phyloP scores from a whole-genome alignment of 1,140 invertebrate species.

The Maconellicoccus hirsutus region DNA sequence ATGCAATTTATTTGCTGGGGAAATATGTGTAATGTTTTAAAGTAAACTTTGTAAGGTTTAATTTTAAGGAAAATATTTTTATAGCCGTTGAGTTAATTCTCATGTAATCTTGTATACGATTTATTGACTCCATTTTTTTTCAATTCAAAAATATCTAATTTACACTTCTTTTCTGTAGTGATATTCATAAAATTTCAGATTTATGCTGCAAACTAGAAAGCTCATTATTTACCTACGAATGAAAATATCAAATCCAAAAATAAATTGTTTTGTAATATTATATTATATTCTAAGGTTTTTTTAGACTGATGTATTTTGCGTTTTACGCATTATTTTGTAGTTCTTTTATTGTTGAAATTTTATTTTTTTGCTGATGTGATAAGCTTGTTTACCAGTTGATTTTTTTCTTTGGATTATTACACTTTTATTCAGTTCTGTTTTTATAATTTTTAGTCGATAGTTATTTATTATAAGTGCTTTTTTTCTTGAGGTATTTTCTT shows the following conservation, averaged over 20 bases:
- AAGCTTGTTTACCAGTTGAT: conserved; percentile 17
- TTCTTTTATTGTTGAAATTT: conserved; percentile 14
- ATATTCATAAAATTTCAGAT: too few relatives aligned
- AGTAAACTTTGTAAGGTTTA: too few relatives aligned
- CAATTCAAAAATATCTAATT: too few relatives aligned
- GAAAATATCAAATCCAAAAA: not conserved
- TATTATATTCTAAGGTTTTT: not conserved
- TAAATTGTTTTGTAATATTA: not conserved
- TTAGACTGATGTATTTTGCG: conserved; percentile 11
- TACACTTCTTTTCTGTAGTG: too few relatives aligned
- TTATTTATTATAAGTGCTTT: not conserved
- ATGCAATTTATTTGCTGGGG: too few relatives aligned
- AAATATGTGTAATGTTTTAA: too few relatives aligned
- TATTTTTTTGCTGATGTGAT: conserved; percentile 12
- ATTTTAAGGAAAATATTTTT: too few relatives aligned
- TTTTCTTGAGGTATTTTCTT: not conserved
- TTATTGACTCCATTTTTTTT: too few relatives aligned
- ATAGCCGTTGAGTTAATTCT: too few relatives aligned
- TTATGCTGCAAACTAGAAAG: too few relatives aligned
- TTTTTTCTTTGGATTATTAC: conserved; percentile 1
- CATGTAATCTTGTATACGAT: too few relatives aligned
- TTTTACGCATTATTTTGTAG: not conserved
- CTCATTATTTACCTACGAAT: too few relatives aligned
- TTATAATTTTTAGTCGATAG: not conserved
- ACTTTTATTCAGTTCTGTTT: conserved; percentile 1